Conservation (phyloP, 2,797 vertebrate species). For the Cryptoprocta ferox region DNA sequence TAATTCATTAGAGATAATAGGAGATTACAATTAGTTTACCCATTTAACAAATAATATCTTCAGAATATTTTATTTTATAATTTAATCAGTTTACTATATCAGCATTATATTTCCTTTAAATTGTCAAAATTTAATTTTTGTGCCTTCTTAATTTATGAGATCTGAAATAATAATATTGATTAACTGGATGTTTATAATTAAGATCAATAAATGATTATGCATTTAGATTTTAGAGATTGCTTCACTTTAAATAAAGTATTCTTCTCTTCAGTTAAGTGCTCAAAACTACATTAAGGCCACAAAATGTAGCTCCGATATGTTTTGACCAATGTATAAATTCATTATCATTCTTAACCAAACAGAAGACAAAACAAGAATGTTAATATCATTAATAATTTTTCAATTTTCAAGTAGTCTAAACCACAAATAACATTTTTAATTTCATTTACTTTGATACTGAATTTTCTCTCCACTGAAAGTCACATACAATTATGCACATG, state of each 20-base stretch:
- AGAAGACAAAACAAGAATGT: conserved; percentile 69
- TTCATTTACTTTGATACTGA: conserved; percentile 39
- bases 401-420: conserved; percentile 71
- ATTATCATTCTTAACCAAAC: conserved; percentile 72
- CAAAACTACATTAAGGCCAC: conserved; percentile 48
- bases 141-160: not conserved
- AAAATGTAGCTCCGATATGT: conserved; percentile 72
- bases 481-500: not conserved
- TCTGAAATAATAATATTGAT: not conserved
- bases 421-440: not conserved
- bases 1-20: conserved; percentile 14
- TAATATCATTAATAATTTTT: conserved; percentile 79
- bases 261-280: not conserved
- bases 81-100: not conserved
- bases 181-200: not conserved
- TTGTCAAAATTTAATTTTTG: not conserved
- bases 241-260: not conserved
- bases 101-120: not conserved
- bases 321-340: conserved; percentile 76
- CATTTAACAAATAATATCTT: not conserved
- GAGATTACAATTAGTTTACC: conserved; percentile 1
- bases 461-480: conserved; percentile 54
- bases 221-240: not conserved
- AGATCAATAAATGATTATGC: not conserved
- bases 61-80: not conserved